Evolutionary conservation across 1,140 invertebrate genomes (phyloP), one percentile per base, ranked within the genome.

Genomic region (Drosophila obscura): DNA sequence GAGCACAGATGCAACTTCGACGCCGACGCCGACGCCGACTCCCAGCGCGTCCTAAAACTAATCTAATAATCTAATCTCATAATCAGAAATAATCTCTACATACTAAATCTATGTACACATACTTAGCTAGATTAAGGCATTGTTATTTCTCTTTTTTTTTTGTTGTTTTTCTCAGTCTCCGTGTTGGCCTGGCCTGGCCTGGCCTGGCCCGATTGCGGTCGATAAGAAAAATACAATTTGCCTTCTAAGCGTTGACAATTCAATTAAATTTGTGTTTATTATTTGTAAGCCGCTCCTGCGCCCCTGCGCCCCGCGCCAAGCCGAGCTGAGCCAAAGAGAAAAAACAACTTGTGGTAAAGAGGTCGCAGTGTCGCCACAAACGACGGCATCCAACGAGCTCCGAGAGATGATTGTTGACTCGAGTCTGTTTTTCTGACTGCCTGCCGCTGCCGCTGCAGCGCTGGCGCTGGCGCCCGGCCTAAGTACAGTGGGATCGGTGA

Each of bases 211-310:
- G 28, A 39, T 72, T 61, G 48, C 39, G 24, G 22, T 49, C 44
- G 19, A 51, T 69, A 41, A 22, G 61, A n/a, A 16, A 73, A 63
- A 46, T 44, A 35, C 41, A 51, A 59, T 63, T 77, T 60, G 31
- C 72, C 55, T 57, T 50, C 72, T 61, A 60, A 69, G 60, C 65
- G 69, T 80, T 83, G 80, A 83, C 80, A 83, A 77, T 83, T 80
- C 62, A 83, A 83, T 83, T 83, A 83, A 68, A 69, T 68, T 72
- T 60, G 80, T 73, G 65, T 77, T 71, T 71, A 73, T 52, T 71
- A 62, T 60, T 13, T 39, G 35, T 35, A 1, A 2, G 22, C 22
- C 22, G 2, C 22, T 2, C 22, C 22, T 2, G 1, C 22, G 1
- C 22, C 22, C 22, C 22, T 1, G 1, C 1, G 1, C 22, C 22